A percentile compares a stretch with the other conserved stretches of the same genome.
Evolutionary conservation across 2,888 invertebrate species (phyloP).

Genomic region (Hesperia comma): DNA sequence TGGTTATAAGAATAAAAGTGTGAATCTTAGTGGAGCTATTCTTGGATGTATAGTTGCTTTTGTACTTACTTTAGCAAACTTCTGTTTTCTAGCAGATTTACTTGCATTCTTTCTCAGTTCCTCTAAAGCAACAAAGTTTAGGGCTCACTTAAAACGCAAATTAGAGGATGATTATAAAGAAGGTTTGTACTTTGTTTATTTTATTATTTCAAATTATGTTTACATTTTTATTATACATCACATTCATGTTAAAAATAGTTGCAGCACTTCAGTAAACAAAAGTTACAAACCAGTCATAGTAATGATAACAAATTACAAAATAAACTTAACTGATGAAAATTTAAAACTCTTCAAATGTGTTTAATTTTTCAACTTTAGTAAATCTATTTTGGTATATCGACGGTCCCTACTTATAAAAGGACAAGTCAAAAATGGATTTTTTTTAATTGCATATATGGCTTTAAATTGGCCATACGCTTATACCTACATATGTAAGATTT

Average conservation of each 20-base stretch:
- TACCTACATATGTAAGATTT: too few relatives aligned
- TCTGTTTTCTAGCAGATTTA: conserved; percentile 89
- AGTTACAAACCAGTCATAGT: too few relatives aligned
- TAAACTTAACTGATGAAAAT: not conserved
- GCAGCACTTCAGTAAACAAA: too few relatives aligned
- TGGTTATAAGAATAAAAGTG: conserved; percentile 87
- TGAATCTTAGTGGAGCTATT: conserved; percentile 88
- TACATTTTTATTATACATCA: too few relatives aligned
- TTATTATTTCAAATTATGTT: too few relatives aligned
- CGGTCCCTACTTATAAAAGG: too few relatives aligned
- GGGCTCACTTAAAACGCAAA: conserved; percentile 85
- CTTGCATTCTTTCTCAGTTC: conserved; percentile 91
- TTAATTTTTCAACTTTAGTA: too few relatives aligned
- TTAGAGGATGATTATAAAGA: conserved; percentile 91
- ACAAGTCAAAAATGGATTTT: too few relatives aligned
- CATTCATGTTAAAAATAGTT: too few relatives aligned
- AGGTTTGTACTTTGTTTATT: conserved; percentile 73
- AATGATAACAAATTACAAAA: not conserved
- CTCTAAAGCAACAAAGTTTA: conserved; percentile 92
- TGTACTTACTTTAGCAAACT: conserved; percentile 89
- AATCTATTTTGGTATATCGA: too few relatives aligned
- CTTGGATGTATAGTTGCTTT: conserved; percentile 90
- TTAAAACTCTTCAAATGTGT: not conserved
- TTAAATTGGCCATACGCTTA: too few relatives aligned
- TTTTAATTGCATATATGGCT: too few relatives aligned